phyloP scores from a whole-genome alignment of 1,140 invertebrate genomes.

The Monochamus saltuarius region DNA sequence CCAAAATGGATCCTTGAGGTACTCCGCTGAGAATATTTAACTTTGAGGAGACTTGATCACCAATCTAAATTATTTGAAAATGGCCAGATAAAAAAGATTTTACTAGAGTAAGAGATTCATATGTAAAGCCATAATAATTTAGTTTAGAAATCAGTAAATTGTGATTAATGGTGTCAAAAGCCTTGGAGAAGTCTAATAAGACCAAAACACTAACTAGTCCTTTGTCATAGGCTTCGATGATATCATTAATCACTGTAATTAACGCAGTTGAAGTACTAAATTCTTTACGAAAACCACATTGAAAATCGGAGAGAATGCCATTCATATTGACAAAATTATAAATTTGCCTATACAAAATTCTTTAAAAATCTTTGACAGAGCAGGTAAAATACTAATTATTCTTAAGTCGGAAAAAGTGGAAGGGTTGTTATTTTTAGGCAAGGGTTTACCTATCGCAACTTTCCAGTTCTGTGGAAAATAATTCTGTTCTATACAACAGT shows the following conservation, averaged over 20 bases:
- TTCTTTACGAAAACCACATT: conserved; percentile 21
- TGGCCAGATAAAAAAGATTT: conserved; percentile 1
- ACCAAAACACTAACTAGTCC: conserved; percentile 15
- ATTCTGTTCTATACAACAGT: conserved; percentile 12
- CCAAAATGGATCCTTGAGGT: conserved; percentile 11
- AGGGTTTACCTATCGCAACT: conserved; percentile 22
- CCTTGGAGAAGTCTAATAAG: conserved; percentile 30
- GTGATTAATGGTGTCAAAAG: conserved; percentile 48
- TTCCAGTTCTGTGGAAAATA: conserved; percentile 22
- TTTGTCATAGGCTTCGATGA: conserved; percentile 15
- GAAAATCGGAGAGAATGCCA: conserved; percentile 16
- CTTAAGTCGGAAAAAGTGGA: conserved; percentile 22
- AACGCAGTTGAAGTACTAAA: conserved; percentile 17
- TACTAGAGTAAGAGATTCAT: conserved; percentile 4
- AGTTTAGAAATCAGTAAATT: conserved; percentile 10
- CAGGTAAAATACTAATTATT: conserved; percentile 30
- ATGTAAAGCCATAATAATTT: conserved; percentile 10
- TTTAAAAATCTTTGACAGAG: conserved; percentile 30
- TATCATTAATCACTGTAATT: conserved; percentile 24
- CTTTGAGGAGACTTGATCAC: not conserved
- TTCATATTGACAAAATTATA: conserved; percentile 11
- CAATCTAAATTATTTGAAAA: not conserved
- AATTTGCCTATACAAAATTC: conserved; percentile 18
- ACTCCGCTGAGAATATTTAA: conserved; percentile 4
- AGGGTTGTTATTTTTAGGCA: conserved; percentile 24